A percentile compares a stretch with the other conserved stretches of the same genome.
Evolutionary conservation across 2,888 invertebrate genomes (phyloP).

Genomic region (Fragum sueziense): DNA sequence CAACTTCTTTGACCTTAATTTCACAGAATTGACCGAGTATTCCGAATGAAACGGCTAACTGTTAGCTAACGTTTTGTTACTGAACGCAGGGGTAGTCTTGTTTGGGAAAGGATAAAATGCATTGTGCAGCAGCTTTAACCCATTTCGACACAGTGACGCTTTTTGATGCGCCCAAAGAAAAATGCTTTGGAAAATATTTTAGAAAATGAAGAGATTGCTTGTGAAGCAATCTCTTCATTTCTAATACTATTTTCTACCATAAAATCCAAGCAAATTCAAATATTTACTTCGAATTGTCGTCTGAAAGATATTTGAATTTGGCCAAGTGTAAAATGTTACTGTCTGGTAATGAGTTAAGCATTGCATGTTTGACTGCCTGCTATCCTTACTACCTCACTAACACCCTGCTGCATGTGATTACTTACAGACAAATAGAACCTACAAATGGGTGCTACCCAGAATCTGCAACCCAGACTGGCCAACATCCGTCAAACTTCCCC

Average conservation of each 20-base stretch:
- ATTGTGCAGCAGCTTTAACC: no score
- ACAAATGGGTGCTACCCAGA: constrained; percentile 84
- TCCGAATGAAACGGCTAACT: no score
- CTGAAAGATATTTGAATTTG: neutral
- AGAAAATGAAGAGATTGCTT: no score
- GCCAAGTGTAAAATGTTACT: neutral
- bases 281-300: neutral
- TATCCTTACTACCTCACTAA: no score
- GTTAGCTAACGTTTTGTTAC: no score
- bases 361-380: neutral
- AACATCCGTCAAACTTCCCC: constrained; percentile 82
- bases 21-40: no score
- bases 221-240: neutral
- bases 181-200: no score
- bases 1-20: no score
- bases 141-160: no score
- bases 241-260: neutral
- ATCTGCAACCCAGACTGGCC: constrained; percentile 83
- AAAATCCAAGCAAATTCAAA: neutral
- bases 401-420: constrained; percentile 9
- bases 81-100: no score
- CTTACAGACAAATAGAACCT: constrained; percentile 82
- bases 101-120: no score
- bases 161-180: no score
- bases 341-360: neutral